A percentile compares a stretch with the other conserved stretches of the same genome.
Conservation (phyloP, 2,113 vertebrate genomes). For the Caranx melampygus region DNA sequence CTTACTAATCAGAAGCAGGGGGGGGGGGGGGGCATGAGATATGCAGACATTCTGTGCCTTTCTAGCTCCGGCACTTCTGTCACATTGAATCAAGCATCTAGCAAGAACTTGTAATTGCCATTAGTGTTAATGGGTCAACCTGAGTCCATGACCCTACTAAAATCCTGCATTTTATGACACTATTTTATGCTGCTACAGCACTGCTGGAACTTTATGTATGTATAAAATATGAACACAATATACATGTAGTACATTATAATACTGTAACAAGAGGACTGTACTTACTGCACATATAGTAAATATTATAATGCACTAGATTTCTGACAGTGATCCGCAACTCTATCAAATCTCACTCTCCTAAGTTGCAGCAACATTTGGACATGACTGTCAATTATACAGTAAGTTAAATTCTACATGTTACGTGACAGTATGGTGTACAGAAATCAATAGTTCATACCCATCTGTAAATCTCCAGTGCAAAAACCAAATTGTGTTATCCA, state of each 20-base stretch:
- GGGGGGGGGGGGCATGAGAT: constrained; percentile 67
- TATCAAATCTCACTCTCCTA: not conserved
- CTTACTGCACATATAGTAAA: not conserved
- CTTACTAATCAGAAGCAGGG: constrained; percentile 82
- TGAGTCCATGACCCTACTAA: constrained; percentile 34
- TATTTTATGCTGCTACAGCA: constrained; percentile 17
- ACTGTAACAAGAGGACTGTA: no score
- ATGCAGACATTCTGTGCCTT: constrained; percentile 51
- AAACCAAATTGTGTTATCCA: not conserved
- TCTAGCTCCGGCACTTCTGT: constrained; percentile 30
- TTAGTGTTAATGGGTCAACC: constrained; percentile 55
- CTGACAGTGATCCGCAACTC: not conserved
- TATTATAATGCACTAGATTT: not conserved
- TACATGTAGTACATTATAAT: not conserved
- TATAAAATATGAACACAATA: not conserved
- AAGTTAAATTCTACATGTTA: not conserved
- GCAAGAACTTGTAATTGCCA: constrained; percentile 38
- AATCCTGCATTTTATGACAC: constrained; percentile 25
- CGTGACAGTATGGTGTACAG: not conserved
- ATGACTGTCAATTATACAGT: not conserved
- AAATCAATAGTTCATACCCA: not conserved
- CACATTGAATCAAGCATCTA: constrained; percentile 42
- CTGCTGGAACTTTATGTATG: not conserved
- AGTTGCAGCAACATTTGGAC: not conserved
- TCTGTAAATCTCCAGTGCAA: not conserved